These are phyloP conservation scores for Brachionus sp. DNA, from an alignment of 1,140 invertebrate species.

Conservation along the genomic window DNA sequence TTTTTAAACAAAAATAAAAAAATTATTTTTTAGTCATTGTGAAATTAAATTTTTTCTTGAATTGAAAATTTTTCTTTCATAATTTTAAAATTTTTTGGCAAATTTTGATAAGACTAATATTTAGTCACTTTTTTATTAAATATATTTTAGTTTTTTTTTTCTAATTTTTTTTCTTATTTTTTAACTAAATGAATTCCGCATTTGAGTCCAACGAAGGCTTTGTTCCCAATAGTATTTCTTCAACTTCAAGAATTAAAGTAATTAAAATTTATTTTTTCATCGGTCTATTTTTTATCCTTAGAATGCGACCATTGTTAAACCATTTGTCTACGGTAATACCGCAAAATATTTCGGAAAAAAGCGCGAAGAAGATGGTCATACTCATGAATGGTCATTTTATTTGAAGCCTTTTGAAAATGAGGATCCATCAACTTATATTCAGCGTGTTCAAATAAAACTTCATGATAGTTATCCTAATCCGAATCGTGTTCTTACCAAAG, in stretches of 20 bases:
- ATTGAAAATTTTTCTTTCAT: too few relatives aligned
- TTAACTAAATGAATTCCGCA: neutral
- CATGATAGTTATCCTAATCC: slow-evolving; percentile 95
- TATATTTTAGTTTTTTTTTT: too few relatives aligned
- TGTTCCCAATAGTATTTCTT: neutral
- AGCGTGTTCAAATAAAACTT: slow-evolving; percentile 94
- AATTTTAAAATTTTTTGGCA: neutral
- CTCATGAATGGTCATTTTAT: slow-evolving; percentile 98
- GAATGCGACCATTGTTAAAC: slow-evolving; percentile 86
- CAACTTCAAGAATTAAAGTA: neutral
- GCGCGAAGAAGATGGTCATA: slow-evolving; percentile 95
- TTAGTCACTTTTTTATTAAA: too few relatives aligned
- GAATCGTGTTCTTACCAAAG: slow-evolving; percentile 82
- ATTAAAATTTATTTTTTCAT: too few relatives aligned
- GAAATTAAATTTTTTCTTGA: neutral
- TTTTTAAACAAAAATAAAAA: too few relatives aligned
- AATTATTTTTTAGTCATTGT: neutral
- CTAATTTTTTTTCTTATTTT: neutral
- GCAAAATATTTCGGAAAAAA: slow-evolving; percentile 93
- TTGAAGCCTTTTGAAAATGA: slow-evolving; percentile 80
- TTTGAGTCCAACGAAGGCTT: neutral
- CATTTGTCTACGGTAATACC: slow-evolving; percentile 93
- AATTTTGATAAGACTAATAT: too few relatives aligned
- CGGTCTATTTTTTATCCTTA: slow-evolving; percentile 53
- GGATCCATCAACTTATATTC: slow-evolving; percentile 89